Evolutionary conservation across 2,797 vertebrate genomes (phyloP), one percentile per base, ranked within the genome.

Genomic region (Molossus molossus): DNA sequence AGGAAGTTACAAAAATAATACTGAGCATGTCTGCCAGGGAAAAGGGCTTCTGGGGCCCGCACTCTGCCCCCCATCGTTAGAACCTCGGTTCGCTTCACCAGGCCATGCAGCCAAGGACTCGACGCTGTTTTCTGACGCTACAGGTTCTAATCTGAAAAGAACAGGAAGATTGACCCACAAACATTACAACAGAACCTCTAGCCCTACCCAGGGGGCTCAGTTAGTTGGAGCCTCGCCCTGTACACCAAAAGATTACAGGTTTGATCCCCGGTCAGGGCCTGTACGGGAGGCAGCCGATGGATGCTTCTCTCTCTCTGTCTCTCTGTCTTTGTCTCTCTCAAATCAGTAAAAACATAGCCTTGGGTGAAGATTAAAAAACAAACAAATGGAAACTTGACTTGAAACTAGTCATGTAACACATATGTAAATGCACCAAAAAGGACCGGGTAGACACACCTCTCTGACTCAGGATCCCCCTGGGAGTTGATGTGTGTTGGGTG

Each of bases 131-230:
- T 21, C 85, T 76, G 45, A 86, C 72, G 29, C 58, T 76, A 79
- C 53, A 15, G 1, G 27, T 70, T 92, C 69, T 90, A 25, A 64
- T 70, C 25, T 18, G 75, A 82, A 64, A 90, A 53, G 29, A 92
- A 75, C 11, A 58, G 53, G 55, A 86, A 90, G 25, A 37, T 33
- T 27, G 67, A 20, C 55, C 76, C 14, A 25, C 21, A 77, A 40
- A 70, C 69, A 64, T 58, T 70, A 76, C 58, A 90, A 76, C 67
- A 64, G 33, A 85, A 94, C 76, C 29, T 50, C 67, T 33, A 21
- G 18, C 18, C 4, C 65, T 69, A n/a, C 17, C 65, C 33, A n/a
- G n/a, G 65, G 4, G 65, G n/a, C 65, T 37, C 65, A 20, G n/a
- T 37, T 20, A 20, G n/a, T 37, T 10, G 65, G n/a, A 67, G 29